Percentiles rank a stretch among this genome's conserved stretches.
Conservation (phyloP, 2,888 invertebrate genomes). For the Leptarthrus brevirostris region DNA sequence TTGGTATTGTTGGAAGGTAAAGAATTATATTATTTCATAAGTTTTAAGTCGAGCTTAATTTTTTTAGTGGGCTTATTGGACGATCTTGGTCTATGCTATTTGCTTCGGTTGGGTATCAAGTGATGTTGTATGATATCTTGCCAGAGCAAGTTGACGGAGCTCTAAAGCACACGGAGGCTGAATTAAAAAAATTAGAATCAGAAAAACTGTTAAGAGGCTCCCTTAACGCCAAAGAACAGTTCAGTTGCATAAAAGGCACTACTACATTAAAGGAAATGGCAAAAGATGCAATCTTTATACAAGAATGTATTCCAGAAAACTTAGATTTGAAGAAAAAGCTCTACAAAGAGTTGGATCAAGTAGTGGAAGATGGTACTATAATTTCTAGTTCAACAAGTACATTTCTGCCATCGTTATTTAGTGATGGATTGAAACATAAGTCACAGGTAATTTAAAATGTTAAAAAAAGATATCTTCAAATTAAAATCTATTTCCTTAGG, state of each 20-base stretch:
- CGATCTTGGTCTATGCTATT: conserved; percentile 98
- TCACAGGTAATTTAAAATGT: conserved; percentile 68
- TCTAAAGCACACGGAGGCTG: conserved; percentile 77
- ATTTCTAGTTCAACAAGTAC: conserved; percentile 95
- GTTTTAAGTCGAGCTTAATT: conserved; percentile 5
- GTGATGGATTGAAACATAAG: conserved; percentile 80
- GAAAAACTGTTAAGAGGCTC: conserved; percentile 81
- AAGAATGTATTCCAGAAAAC: conserved; percentile 95
- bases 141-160: conserved; percentile 80
- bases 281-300: conserved; percentile 82
- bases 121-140: conserved; percentile 86
- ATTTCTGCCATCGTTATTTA: conserved; percentile 88
- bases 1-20: conserved; percentile 83
- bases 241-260: conserved; percentile 79
- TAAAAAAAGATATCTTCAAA: not conserved
- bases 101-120: conserved; percentile 90
- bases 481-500: conserved; percentile 55
- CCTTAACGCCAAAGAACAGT: conserved; percentile 80
- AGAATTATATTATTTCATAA: not conserved
- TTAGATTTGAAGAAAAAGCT: conserved; percentile 85
- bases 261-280: conserved; percentile 77
- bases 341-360: conserved; percentile 80
- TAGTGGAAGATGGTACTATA: conserved; percentile 81
- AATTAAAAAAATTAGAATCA: conserved; percentile 77
- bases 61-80: conserved; percentile 90